These are phyloP conservation scores for Tortrix viridana DNA, from an alignment of 2,888 invertebrate species.

Conservation along the genomic window DNA sequence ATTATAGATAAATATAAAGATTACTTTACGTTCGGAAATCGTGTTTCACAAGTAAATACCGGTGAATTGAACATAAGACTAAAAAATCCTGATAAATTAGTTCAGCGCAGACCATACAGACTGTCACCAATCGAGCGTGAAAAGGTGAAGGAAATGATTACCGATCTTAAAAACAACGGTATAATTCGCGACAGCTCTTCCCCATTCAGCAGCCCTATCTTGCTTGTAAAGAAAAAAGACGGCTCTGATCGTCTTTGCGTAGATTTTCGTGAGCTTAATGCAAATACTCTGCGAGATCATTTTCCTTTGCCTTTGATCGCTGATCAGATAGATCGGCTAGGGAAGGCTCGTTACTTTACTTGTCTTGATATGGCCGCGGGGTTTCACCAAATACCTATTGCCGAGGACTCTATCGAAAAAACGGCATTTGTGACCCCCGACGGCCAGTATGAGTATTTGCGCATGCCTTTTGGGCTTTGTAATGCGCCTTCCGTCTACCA, in stretches of 20 bases:
- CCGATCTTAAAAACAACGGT: slow-evolving; percentile 18
- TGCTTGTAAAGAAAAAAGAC: slow-evolving; percentile 20
- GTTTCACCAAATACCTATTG: slow-evolving; percentile 34
- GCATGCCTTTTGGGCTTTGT: not conserved
- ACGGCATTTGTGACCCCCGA: slow-evolving; percentile 2
- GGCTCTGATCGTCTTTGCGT: slow-evolving; percentile 23
- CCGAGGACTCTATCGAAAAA: slow-evolving; percentile 34
- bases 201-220: slow-evolving; percentile 21
- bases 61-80: slow-evolving; percentile 21
- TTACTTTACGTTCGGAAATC: slow-evolving; percentile 3
- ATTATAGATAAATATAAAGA: not conserved
- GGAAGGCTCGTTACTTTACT: slow-evolving; percentile 13
- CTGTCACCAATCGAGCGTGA: slow-evolving; percentile 19
- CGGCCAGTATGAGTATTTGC: not conserved
- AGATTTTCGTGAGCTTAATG: slow-evolving; percentile 23
- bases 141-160: slow-evolving; percentile 2
- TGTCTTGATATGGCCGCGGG: not conserved
- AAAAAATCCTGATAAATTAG: slow-evolving; percentile 21
- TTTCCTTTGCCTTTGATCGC: slow-evolving; percentile 25
- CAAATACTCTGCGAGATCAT: slow-evolving; percentile 24
- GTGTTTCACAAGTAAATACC: slow-evolving; percentile 14
- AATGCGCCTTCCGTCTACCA: not conserved
- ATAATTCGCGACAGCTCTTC: slow-evolving; percentile 21
- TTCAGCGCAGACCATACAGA: slow-evolving; percentile 22
- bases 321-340: slow-evolving; percentile 14